Conservation (phyloP, 1,140 invertebrate species). For the Phenacoccus solenopsis region DNA sequence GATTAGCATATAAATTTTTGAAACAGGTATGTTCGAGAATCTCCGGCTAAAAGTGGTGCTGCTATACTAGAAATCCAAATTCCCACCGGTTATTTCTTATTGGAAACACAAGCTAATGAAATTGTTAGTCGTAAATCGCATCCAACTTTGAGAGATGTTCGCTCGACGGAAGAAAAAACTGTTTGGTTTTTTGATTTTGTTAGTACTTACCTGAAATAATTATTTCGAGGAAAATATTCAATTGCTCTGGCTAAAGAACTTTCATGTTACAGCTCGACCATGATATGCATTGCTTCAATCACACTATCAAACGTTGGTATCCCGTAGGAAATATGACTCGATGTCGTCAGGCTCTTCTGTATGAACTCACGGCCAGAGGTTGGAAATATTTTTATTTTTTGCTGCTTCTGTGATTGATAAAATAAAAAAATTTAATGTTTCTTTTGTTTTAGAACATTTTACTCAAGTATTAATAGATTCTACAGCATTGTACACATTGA, state of each 20-base stretch:
- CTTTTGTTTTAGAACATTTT: slow-evolving; percentile 41
- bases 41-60: slow-evolving; percentile 35
- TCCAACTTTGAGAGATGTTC: slow-evolving; percentile 32
- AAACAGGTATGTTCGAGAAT: slow-evolving; percentile 31
- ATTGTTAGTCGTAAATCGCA: slow-evolving; percentile 31
- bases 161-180: slow-evolving; percentile 31
- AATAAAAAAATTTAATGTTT: slow-evolving; percentile 23
- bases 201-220: too few relatives aligned
- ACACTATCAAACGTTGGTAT: slow-evolving; percentile 41
- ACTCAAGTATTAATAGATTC: slow-evolving; percentile 42
- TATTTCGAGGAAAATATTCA: too few relatives aligned
- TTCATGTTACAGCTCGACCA: slow-evolving; percentile 34
- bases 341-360: slow-evolving; percentile 41
- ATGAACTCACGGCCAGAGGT: slow-evolving; percentile 47
- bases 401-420: too few relatives aligned
- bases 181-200: slow-evolving; percentile 38
- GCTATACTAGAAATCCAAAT: slow-evolving; percentile 43
- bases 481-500: slow-evolving; percentile 40
- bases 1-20: too few relatives aligned
- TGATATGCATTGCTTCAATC: slow-evolving; percentile 37
- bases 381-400: slow-evolving; percentile 14
- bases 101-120: slow-evolving; percentile 40
- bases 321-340: slow-evolving; percentile 46
- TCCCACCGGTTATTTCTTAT: slow-evolving; percentile 44
- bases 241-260: too few relatives aligned